Conservation (phyloP, 1,140 invertebrate genomes). For the Lanistes nyassanus region DNA sequence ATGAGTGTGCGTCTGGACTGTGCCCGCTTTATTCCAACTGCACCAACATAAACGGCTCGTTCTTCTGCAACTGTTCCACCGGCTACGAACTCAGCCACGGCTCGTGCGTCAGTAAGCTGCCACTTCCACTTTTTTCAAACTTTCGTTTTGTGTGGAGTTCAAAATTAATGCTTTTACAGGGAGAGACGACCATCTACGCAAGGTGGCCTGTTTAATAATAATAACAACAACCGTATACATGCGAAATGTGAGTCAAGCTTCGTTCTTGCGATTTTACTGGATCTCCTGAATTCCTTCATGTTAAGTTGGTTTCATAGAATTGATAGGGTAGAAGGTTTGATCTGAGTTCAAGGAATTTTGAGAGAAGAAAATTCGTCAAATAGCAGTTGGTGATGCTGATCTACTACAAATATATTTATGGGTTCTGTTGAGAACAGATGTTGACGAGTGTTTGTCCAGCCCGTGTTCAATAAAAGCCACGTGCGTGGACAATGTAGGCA, state of each 20-base stretch:
- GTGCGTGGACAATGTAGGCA: constrained; percentile 18
- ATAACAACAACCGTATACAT: no score
- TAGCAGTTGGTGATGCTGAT: background rate
- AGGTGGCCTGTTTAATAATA: no score
- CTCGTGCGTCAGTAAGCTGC: constrained; percentile 6
- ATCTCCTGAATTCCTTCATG: no score
- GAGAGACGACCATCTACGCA: no score
- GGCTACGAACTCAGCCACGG: constrained; percentile 21
- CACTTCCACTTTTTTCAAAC: no score
- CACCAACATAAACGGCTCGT: constrained; percentile 34
- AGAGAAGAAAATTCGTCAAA: background rate
- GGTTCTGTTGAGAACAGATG: constrained; percentile 13
- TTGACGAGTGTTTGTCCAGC: constrained; percentile 21
- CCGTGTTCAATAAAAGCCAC: constrained; percentile 18
- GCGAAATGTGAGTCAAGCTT: no score
- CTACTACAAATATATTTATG: background rate
- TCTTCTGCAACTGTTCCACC: constrained; percentile 35
- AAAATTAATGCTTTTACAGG: no score
- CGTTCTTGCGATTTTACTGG: no score
- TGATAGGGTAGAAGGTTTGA: no score
- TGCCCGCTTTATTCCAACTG: constrained; percentile 38
- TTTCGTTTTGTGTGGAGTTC: no score
- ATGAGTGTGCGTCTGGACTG: constrained; percentile 37
- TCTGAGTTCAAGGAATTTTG: no score
- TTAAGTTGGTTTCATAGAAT: no score